phyloP scores from a whole-genome alignment of 2,113 vertebrate genomes.

The Herpailurus yagouaroundi region DNA sequence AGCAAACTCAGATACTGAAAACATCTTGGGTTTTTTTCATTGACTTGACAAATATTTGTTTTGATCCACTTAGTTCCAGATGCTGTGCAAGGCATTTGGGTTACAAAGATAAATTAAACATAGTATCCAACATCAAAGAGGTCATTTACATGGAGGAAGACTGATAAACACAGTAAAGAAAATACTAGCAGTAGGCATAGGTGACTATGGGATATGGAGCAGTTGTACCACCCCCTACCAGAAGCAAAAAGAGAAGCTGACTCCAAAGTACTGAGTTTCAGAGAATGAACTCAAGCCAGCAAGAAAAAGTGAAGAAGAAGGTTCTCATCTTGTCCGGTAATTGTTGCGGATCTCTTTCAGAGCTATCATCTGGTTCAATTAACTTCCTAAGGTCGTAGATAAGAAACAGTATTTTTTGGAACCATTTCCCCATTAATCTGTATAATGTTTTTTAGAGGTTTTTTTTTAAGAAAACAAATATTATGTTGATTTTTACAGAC shows the following conservation, averaged over 20 bases:
- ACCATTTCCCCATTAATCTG: background rate
- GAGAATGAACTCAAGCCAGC: background rate
- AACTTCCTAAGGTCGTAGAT: background rate
- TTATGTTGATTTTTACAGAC: slow-evolving; percentile 12
- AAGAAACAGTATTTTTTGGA: background rate
- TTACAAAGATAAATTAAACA: slow-evolving; percentile 7
- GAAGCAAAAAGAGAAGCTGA: background rate
- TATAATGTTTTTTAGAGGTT: background rate
- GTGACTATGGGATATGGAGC: background rate
- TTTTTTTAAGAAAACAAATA: background rate
- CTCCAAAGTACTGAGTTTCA: background rate
- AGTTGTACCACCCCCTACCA: background rate
- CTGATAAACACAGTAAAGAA: background rate
- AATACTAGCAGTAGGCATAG: background rate
- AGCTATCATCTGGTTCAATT: background rate
- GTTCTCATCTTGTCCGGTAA: background rate
- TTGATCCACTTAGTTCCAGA: background rate
- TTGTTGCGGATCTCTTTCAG: background rate
- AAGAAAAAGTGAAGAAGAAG: background rate
- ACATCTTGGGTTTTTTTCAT: background rate
- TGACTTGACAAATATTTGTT: slow-evolving; percentile 26
- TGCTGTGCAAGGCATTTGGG: background rate
- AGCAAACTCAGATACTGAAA: background rate
- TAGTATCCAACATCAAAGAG: background rate
- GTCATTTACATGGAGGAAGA: background rate